Base-by-base conservation (phyloP, 2,797 vertebrate species). In the Urophycis tenuis region DNA sequence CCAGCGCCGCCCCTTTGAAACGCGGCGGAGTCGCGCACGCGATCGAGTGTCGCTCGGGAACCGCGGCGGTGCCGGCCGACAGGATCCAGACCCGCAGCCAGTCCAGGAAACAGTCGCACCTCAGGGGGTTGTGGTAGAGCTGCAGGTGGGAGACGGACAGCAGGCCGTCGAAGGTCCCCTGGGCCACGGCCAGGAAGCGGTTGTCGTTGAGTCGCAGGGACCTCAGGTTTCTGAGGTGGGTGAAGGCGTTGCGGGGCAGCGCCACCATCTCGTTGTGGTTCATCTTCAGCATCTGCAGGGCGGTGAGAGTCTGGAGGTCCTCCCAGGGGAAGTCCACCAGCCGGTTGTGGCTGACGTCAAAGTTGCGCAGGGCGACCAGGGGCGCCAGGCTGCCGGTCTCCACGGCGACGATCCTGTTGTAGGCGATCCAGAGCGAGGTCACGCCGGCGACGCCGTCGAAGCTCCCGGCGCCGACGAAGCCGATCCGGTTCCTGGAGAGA, bases 181-280 rank as follows among this genome's bases (percentile, higher is more conserved):
- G 93, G 0, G 87, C 84, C 2, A 99, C 90, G 0, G 93, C 88
- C 2, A 86, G 77, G 73, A 99, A 95, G 70, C 87, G 92, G 88
- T 99, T 99, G 79, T 96, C 94, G 91, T 98, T 97, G 85, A 99
- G 95, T 35, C 95, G 94, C 30, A 99, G 89, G 0, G 96, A 97
- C 41, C 92, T 93, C 81, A 99, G 92, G 80, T 97, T 94, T 19
- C 90, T 92, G 60, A 99, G 92, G 73, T 92, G 93, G 39, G 89
- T 81, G 70, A 99, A 96, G 15, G 96, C 95, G 0, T 93, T 91
- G 34, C 86, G 86, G 0, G 97, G 95, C 84, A 99, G 89, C n/a
- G 86, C 85, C 15, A 89, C 87, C 92, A 99, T 91, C 83, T 93
- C 88, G 29, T 99, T 99, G 86, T 99, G 93, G 92, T 97, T 96